phyloP scores from a whole-genome alignment of 2,888 invertebrate species.

The Apodemia duryi region DNA sequence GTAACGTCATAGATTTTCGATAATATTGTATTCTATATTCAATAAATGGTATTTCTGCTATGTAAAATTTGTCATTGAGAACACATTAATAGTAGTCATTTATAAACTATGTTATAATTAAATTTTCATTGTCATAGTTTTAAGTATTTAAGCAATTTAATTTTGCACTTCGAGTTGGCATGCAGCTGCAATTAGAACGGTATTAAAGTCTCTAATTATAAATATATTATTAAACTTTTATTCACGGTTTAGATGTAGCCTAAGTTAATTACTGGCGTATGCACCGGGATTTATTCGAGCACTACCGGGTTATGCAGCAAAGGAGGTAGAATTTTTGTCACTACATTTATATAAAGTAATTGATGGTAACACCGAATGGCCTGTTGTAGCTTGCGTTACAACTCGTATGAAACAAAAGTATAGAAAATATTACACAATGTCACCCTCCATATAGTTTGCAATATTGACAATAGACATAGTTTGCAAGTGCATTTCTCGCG shows the following conservation, averaged over 20 bases:
- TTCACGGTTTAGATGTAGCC: constrained; percentile 70
- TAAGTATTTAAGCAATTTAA: constrained; percentile 73
- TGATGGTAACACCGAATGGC: constrained; percentile 2
- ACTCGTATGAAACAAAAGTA: neutral
- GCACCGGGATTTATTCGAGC: constrained; percentile 45
- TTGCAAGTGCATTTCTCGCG: neutral
- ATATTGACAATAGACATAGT: neutral
- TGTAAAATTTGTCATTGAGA: constrained; percentile 74
- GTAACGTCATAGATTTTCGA: constrained; percentile 75
- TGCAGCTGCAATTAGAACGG: constrained; percentile 69
- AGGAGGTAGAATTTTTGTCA: constrained; percentile 21
- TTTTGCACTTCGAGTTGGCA: constrained; percentile 73
- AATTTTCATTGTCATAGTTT: constrained; percentile 75
- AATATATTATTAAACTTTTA: constrained; percentile 62
- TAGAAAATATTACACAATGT: neutral
- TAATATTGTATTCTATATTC: constrained; percentile 78
- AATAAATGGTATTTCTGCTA: constrained; percentile 76
- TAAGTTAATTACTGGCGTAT: constrained; percentile 50
- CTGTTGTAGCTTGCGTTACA: neutral
- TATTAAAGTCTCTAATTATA: constrained; percentile 57
- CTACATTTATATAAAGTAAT: constrained; percentile 3
- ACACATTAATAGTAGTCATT: constrained; percentile 74
- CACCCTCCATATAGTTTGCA: neutral
- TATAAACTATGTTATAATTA: constrained; percentile 67
- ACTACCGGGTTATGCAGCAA: constrained; percentile 39